Evolutionary conservation across 2,797 vertebrate species (phyloP), one percentile per base, ranked within the genome.

Genomic region (Pseudochromis fuscus): DNA sequence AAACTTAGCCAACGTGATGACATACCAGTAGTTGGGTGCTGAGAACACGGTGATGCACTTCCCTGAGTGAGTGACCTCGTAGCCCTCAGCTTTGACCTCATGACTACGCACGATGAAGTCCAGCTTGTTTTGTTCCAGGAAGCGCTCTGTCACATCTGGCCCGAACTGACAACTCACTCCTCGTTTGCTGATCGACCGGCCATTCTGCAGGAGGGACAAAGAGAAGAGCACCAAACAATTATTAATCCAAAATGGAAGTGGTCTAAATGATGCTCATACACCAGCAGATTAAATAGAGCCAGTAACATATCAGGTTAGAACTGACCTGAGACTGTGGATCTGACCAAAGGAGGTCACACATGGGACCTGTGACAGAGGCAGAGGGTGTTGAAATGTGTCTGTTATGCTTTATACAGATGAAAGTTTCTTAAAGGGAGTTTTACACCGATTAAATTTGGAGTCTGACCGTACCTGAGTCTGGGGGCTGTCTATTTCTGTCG

Each of bases 41-140:
- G 97, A 98, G 94, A 98, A 98, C 86, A 98, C 97, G 0, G 97
- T 98, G 93, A 98, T 95, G 56, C 97, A 98, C 87, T 95, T 96
- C 83, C 96, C 97, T 12, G 95, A 95, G 53, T 98, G 97, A 19
- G 97, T 95, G 94, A 97, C 95, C 93, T 98, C 97, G 0, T 98
- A 98, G 65, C 97, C 97, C 83, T 98, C 97, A 0, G 93, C 89
- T 88, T 98, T 98, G 72, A 98, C 96, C 89, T 98, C 97, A 4
- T 98, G 97, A 89, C 97, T 98, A 30, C 97, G 95, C 68, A 98
- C 94, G 35, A 98, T 95, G 85, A 95, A 97, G 63, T 98, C 96
- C 52, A 98, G 92, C 44, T 94, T 93, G 87, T 98, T 98, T 84
- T 96, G 94, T 3, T 96, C 95, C 87, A 98, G 89, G 91, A 98